Conservation (phyloP, 2,113 vertebrate species). For the Percopsis transmontana region DNA sequence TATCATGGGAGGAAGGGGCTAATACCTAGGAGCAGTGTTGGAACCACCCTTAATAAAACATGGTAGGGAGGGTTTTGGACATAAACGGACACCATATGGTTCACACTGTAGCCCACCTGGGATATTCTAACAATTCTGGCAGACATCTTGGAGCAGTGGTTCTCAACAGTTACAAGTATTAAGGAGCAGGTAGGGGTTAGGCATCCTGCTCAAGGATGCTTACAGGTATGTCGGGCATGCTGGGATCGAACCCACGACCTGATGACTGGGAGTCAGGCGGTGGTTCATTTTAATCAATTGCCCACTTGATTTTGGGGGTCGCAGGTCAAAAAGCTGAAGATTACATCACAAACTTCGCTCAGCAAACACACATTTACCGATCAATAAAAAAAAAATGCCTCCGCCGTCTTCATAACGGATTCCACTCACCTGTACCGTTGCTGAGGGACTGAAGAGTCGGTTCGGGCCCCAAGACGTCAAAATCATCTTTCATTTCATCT, state of each 20-base stretch:
- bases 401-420: not conserved
- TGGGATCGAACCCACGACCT: too few species aligned
- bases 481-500: constrained; percentile 99
- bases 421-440: constrained; percentile 94
- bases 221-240: too few species aligned
- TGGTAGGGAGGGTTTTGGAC: constrained; percentile 58
- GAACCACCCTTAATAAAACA: constrained; percentile 64
- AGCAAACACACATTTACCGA: not conserved
- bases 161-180: too few species aligned
- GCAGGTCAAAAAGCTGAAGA: too few species aligned
- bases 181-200: constrained; percentile 15
- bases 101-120: too few species aligned
- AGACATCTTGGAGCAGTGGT: too few species aligned
- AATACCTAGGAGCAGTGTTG: constrained; percentile 37
- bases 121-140: too few species aligned
- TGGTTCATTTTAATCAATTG: too few species aligned
- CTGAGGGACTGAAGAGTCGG: constrained; percentile 85
- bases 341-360: not conserved
- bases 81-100: too few species aligned
- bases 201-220: too few species aligned
- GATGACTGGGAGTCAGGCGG: too few species aligned
- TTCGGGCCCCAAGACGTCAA: constrained; percentile 93
- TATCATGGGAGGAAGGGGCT: constrained; percentile 66
- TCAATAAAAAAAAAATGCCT: not conserved
- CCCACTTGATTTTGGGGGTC: too few species aligned